These are phyloP conservation scores for Muscicapa adusta DNA, from an alignment of 2,113 vertebrate species.

Conservation along the genomic window DNA sequence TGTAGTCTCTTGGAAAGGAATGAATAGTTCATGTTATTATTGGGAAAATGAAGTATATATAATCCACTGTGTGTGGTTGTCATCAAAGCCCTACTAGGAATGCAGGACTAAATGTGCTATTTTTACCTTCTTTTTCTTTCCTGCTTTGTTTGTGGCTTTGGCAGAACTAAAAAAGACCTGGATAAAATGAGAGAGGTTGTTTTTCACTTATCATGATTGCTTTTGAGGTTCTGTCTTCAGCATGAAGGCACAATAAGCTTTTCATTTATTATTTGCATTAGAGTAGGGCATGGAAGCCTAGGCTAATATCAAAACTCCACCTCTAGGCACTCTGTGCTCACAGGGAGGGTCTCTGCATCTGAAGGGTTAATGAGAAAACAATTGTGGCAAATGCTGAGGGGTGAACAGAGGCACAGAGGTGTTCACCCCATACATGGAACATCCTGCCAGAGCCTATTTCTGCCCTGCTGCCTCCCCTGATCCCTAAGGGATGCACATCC, in stretches of 20 bases:
- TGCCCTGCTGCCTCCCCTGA: not conserved
- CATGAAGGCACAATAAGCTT: not conserved
- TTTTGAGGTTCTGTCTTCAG: not conserved
- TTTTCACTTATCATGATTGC: not conserved
- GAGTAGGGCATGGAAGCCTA: not conserved
- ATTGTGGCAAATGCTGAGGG: not conserved
- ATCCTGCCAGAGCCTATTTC: not conserved
- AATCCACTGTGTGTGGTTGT: constrained; percentile 42
- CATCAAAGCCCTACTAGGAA: constrained; percentile 42
- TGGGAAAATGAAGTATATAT: constrained; percentile 37
- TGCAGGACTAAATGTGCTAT: constrained; percentile 34
- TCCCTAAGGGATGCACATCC: not conserved
- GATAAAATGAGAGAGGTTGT: not conserved
- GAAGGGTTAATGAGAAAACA: not conserved
- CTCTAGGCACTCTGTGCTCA: not conserved
- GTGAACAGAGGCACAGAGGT: not conserved
- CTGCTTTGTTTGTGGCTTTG: constrained; percentile 38
- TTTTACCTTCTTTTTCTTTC: constrained; percentile 27
- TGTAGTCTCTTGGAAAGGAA: constrained; percentile 36
- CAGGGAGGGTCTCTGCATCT: not conserved
- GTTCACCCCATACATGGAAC: not conserved
- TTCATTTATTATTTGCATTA: constrained; percentile 23
- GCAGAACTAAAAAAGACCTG: constrained; percentile 19
- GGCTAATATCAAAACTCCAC: not conserved
- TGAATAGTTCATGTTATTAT: constrained; percentile 34